Percentiles rank a stretch among this genome's conserved stretches.
phyloP scores from a whole-genome alignment of 2,113 vertebrate species.

The Rhea americana region DNA sequence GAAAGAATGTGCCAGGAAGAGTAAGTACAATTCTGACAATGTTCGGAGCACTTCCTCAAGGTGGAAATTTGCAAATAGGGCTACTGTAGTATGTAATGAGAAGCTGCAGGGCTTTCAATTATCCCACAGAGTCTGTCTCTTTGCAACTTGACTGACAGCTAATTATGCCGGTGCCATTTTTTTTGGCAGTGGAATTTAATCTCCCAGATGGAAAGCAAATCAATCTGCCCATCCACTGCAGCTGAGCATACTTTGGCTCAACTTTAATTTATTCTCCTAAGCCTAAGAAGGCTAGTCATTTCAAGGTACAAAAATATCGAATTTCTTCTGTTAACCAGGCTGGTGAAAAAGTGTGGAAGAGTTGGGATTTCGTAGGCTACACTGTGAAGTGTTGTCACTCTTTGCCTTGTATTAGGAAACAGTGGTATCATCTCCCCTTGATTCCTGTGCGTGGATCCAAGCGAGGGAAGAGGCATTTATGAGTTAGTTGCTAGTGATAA shows the following conservation, averaged over 20 bases:
- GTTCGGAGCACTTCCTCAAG: constrained; percentile 57
- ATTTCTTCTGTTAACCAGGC: constrained; percentile 79
- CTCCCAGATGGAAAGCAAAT: constrained; percentile 94
- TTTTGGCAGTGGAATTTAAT: constrained; percentile 84
- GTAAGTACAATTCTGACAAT: background rate
- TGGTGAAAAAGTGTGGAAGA: constrained; percentile 54
- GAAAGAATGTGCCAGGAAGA: constrained; percentile 41
- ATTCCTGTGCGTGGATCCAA: constrained; percentile 38
- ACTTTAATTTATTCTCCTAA: constrained; percentile 93
- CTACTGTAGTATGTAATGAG: constrained; percentile 75
- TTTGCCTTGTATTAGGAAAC: constrained; percentile 30
- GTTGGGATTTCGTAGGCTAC: constrained; percentile 41
- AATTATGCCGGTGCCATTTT: constrained; percentile 83
- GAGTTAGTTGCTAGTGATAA: constrained; percentile 42
- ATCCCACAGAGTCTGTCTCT: constrained; percentile 63
- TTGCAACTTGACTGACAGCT: constrained; percentile 82
- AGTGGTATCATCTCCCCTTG: constrained; percentile 51
- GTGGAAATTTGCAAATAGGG: constrained; percentile 70
- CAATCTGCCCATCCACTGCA: constrained; percentile 86
- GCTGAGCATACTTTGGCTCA: constrained; percentile 85
- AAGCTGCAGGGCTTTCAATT: constrained; percentile 81
- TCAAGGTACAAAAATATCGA: constrained; percentile 83
- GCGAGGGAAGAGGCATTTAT: constrained; percentile 27
- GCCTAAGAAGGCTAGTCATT: constrained; percentile 81
- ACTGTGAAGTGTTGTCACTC: background rate